Evolutionary conservation across 2,888 invertebrate genomes (phyloP), one percentile per base, ranked within the genome.

Genomic region (Cheilosia grossa): DNA sequence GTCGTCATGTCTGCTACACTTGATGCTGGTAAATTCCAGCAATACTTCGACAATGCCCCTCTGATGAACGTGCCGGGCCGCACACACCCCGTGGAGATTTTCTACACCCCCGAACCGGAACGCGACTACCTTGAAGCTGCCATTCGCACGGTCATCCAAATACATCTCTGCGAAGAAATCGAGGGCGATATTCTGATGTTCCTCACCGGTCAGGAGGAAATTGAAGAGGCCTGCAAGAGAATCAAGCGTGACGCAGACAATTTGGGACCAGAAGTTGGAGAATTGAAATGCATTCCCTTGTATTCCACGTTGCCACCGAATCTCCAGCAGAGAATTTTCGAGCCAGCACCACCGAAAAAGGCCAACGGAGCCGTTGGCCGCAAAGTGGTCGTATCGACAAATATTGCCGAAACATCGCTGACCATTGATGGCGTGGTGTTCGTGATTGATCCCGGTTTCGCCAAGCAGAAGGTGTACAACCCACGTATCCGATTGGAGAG

Each of bases 361-460:
- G 92, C 96, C 0, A 98, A 96, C 88, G 98, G 98, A 0, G 97
- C 96, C 0, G 96, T 98, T 40, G 98, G 98, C 0, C 93, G 98
- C 4, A 98, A 94, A 89, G 97, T 98, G 1, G 99, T 99, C 0
- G 98, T 99, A 0, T 99, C 99, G 0, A 99, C 99, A 0, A 99
- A 99, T 91, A 99, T 99, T 88, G 99, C 99, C 0, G 99, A 99
- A 93, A 99, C 99, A 0, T 99, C 99, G 0, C 92, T 99, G 27
- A 99, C 99, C 5, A 99, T 99, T 89, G 99, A 99, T 89, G 99
- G 99, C 59, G 99, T 99, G 1, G 99, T 99, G 13, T 99, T 99
- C 91, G 99, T 99, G 10, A 99, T 99, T 90, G 99, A 99, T 92
- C 99, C 99, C 0, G 99, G 99, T 10, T 99, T 99, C 93, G 98